Evolutionary conservation across 1,140 invertebrate genomes (phyloP).

Genomic region (Heliconius himera): DNA sequence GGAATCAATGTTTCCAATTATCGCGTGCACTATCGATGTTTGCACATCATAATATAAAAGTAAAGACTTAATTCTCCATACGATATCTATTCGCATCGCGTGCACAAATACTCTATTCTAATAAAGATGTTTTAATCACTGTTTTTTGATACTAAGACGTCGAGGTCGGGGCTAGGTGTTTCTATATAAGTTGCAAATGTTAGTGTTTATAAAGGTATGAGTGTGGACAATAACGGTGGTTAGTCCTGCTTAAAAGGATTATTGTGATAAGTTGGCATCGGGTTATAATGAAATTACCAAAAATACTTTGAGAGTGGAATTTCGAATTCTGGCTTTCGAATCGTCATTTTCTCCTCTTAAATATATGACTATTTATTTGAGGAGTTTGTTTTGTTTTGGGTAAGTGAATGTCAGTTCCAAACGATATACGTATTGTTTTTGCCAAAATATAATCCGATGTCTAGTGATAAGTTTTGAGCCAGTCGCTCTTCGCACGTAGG

Average conservation of each 20-base stretch:
- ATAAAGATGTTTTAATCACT: conserved; percentile 64
- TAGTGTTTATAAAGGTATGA: conserved; percentile 67
- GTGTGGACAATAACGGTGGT: conserved; percentile 75
- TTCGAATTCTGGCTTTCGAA: not conserved
- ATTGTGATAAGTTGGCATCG: conserved; percentile 60
- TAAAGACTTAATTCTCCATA: not conserved
- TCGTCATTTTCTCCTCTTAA: not conserved
- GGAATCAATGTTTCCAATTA: not conserved
- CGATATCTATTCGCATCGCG: conserved; percentile 37
- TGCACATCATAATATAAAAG: not conserved
- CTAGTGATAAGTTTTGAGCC: conserved; percentile 62
- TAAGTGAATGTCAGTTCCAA: not conserved
- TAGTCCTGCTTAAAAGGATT: conserved; percentile 53
- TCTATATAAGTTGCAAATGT: conserved; percentile 70
- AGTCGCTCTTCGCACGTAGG: conserved; percentile 48
- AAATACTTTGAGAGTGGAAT: not conserved
- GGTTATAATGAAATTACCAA: not conserved
- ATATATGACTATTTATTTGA: not conserved
- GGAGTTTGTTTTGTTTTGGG: not conserved
- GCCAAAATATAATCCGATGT: conserved; percentile 17
- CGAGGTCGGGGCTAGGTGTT: conserved; percentile 55
- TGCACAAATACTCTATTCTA: conserved; percentile 77
- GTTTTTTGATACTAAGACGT: conserved; percentile 67
- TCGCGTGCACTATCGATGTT: not conserved
- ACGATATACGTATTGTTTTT: conserved; percentile 9